A percentile compares a stretch with the other conserved stretches of the same genome.
Conservation (phyloP, 2,888 invertebrate species). For the Meganola albula region DNA sequence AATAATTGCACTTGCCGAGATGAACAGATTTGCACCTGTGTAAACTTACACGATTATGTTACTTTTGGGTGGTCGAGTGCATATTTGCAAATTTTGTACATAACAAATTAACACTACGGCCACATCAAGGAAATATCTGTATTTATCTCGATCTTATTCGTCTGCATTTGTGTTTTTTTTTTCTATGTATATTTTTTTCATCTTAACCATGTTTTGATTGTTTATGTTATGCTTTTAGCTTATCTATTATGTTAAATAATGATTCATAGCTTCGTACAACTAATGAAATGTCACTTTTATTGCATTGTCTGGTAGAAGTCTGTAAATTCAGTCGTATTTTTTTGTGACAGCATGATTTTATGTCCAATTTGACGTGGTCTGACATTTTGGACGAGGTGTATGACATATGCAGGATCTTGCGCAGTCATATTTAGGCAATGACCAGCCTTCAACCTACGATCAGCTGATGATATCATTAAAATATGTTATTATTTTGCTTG, state of each 20-base stretch:
- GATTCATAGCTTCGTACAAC: conserved; percentile 35
- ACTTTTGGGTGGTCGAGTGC: conserved; percentile 57
- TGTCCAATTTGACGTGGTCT: conserved; percentile 21
- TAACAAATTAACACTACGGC: conserved; percentile 62
- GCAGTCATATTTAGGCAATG: conserved; percentile 42
- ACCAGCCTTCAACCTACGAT: conserved; percentile 68
- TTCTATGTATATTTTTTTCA: too few relatives aligned
- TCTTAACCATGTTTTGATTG: conserved; percentile 28
- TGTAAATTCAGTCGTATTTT: conserved; percentile 16
- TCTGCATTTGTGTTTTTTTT: too few relatives aligned
- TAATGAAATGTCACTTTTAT: conserved; percentile 38
- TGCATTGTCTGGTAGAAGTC: conserved; percentile 29
- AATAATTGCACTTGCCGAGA: conserved; percentile 54
- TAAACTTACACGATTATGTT: conserved; percentile 43
- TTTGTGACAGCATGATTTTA: conserved; percentile 25
- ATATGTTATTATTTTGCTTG: conserved; percentile 43
- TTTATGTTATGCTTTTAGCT: conserved; percentile 37
- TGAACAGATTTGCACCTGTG: conserved; percentile 53
- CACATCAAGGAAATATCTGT: conserved; percentile 45
- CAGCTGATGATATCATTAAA: conserved; percentile 68
- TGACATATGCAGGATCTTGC: conserved; percentile 28
- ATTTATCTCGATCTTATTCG: conserved; percentile 39
- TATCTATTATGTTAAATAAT: conserved; percentile 35
- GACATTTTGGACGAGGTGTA: conserved; percentile 28
- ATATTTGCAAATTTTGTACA: conserved; percentile 55